These are phyloP conservation scores for Sebastes elongatus DNA, from an alignment of 2,797 vertebrate species.

Conservation along the genomic window DNA sequence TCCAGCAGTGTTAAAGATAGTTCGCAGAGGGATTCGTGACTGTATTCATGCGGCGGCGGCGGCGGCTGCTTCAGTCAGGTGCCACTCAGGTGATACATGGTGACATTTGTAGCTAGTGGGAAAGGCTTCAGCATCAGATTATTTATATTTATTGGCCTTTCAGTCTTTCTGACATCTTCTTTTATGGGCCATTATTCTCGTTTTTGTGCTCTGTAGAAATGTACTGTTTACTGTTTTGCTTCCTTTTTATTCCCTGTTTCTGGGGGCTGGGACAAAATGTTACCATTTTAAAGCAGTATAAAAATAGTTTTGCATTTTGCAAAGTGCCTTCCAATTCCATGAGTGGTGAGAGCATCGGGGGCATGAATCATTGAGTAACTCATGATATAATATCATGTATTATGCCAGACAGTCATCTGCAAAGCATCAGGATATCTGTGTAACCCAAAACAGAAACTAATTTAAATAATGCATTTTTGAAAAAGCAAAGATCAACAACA, in stretches of 20 bases:
- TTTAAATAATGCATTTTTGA: neutral
- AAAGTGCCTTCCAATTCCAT: neutral
- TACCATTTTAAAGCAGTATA: neutral
- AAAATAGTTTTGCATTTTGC: neutral
- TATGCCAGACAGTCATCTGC: neutral
- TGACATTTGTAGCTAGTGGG: slow-evolving; percentile 5
- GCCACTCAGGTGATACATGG: slow-evolving; percentile 48
- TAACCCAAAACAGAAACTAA: neutral
- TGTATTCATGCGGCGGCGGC: neutral
- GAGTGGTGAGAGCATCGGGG: neutral
- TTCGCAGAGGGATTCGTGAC: slow-evolving; percentile 11
- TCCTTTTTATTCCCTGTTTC: neutral
- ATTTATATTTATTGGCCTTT: neutral
- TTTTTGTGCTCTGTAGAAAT: neutral
- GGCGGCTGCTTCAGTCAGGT: slow-evolving; percentile 31
- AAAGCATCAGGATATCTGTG: neutral
- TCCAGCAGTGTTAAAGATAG: slow-evolving; percentile 49
- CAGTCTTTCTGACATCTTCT: neutral
- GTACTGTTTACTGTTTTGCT: neutral
- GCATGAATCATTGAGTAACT: neutral
- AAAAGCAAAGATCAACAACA: neutral
- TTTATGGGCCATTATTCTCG: neutral
- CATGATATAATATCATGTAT: neutral
- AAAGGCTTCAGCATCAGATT: neutral
- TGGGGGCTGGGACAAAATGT: rapidly evolving